These are phyloP conservation scores for Catharus bicknelli DNA, from an alignment of 2,113 vertebrate species.

Conservation along the genomic window DNA sequence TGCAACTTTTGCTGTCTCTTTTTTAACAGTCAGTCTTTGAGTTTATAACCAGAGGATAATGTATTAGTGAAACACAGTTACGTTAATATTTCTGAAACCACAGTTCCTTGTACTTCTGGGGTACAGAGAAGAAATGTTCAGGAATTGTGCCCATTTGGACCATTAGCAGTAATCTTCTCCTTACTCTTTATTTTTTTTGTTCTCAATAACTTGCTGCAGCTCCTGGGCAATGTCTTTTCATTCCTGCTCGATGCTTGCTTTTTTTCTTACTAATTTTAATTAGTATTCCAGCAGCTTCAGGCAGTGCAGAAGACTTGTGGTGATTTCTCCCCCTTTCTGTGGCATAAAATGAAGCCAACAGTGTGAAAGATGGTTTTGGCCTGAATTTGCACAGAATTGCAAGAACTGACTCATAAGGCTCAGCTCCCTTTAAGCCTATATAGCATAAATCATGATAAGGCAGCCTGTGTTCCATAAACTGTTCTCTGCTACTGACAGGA, in stretches of 20 bases:
- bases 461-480: conserved; percentile 31
- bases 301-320: background rate
- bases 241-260: background rate
- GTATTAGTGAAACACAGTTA: background rate
- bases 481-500: background rate
- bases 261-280: background rate
- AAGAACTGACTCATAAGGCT: conserved; percentile 27
- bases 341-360: background rate
- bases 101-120: background rate
- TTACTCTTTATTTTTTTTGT: background rate
- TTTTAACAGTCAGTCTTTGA: background rate
- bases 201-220: background rate
- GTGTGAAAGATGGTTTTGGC: conserved; percentile 33
- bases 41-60: background rate
- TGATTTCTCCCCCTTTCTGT: background rate
- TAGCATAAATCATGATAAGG: background rate
- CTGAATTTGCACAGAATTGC: conserved; percentile 5
- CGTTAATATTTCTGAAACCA: background rate
- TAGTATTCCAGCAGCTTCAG: conserved; percentile 1
- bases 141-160: background rate
- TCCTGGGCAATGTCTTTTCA: background rate
- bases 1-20: background rate
- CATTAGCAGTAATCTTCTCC: background rate
- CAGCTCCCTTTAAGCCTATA: background rate
- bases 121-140: background rate